Evolutionary conservation across 2,888 invertebrate genomes (phyloP), one percentile per base, ranked within the genome.

Genomic region (Subacronicta megacephala): DNA sequence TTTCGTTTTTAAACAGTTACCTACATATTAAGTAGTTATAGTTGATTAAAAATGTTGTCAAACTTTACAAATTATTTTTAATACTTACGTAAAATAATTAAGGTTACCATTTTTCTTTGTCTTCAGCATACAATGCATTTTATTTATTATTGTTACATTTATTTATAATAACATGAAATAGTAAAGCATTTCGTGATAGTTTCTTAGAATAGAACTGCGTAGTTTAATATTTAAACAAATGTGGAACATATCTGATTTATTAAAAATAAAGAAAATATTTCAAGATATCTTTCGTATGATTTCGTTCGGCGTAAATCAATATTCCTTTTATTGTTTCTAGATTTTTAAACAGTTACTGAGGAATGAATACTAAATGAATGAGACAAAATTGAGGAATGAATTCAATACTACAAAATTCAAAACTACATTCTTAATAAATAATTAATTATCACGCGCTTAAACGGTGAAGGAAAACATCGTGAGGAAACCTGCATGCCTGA

Each of bases 121-220:
- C 33, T 71, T 56, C 62, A 68, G 81, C 80, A 82, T 82, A 62
- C 52, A 76, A 83, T 82, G 84, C 83, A 84, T 85, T 84, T 84
- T 77, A 73, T 72, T 64, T 71, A 73, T 64, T 71, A 73, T 65
- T 65, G 45, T 51, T 37, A 47, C 58, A 64, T 64, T 59, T 59
- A 63, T 53, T 64, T 51, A 65, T 69, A 60, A 15, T 60, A 23
- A 54, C 33, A 23, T 20, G 54, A 59, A 68, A 63, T 72, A 72
- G 71, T 56, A 54, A 81, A 80, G 80, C 80, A 82, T 83, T 82
- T 82, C 75, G 78, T 75, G 75, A 75, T 75, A 75, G 84, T 80
- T 76, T 62, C 65, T 65, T 82, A 84, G 84, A 81, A 62, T 81
- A 77, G 71, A 58, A 31, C 20, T 31, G n/a, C n/a, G n/a, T 52